Conservation (phyloP, 2,888 invertebrate genomes). For the Drosophila picticornis region DNA sequence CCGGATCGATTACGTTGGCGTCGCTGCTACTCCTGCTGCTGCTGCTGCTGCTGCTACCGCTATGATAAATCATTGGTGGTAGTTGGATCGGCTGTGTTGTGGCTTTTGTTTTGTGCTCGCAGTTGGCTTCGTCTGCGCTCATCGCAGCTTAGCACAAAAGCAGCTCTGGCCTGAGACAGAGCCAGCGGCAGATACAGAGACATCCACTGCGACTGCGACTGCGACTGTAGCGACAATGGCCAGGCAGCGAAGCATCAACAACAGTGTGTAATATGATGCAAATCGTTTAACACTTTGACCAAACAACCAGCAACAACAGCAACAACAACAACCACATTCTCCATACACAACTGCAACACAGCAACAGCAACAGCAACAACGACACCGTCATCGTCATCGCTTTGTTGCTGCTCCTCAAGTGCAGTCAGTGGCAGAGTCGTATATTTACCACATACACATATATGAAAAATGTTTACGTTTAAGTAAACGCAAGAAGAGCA, state of each 20-base stretch:
- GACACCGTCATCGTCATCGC: slow-evolving; percentile 46
- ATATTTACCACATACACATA: slow-evolving; percentile 6
- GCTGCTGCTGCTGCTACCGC: slow-evolving; percentile 51
- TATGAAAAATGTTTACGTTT: slow-evolving; percentile 60
- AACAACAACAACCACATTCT: slow-evolving; percentile 27
- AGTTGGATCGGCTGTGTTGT: slow-evolving; percentile 41
- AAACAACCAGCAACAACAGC: slow-evolving; percentile 46
- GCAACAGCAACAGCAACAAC: slow-evolving; percentile 26
- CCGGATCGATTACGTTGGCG: slow-evolving; percentile 79
- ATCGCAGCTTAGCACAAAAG: slow-evolving; percentile 70
- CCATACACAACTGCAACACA: slow-evolving; percentile 23
- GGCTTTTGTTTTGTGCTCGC: slow-evolving; percentile 61
- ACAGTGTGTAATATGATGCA: slow-evolving; percentile 77
- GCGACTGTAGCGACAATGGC: slow-evolving; percentile 68
- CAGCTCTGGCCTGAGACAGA: slow-evolving; percentile 52
- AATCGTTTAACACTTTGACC: slow-evolving; percentile 80
- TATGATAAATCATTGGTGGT: slow-evolving; percentile 75
- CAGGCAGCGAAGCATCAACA: slow-evolving; percentile 66
- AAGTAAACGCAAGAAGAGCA: slow-evolving; percentile 58
- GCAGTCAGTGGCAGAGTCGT: slow-evolving; percentile 67
- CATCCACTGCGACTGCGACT: slow-evolving; percentile 11
- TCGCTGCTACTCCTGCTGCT: slow-evolving; percentile 52
- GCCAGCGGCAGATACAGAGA: slow-evolving; percentile 12
- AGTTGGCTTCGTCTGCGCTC: slow-evolving; percentile 45
- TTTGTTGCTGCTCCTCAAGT: slow-evolving; percentile 72